A percentile compares a stretch with the other conserved stretches of the same genome.
Evolutionary conservation across 2,888 invertebrate genomes (phyloP).

Genomic region (Drosophila trichaetosa): DNA sequence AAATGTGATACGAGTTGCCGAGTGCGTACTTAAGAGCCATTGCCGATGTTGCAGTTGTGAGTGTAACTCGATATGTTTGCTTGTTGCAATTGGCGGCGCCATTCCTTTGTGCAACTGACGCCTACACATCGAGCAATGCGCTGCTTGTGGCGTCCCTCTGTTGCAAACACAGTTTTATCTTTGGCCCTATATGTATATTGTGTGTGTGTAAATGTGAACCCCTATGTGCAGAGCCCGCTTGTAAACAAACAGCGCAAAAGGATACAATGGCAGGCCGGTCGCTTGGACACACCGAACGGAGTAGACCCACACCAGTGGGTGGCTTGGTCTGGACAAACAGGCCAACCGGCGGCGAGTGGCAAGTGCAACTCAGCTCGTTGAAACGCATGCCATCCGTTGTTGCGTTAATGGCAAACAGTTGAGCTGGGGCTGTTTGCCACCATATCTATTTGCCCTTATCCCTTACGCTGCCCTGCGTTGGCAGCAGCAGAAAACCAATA

Average conservation of each 20-base stretch:
- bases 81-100: conserved; percentile 60
- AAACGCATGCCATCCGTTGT: conserved; percentile 60
- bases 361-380: conserved; percentile 55
- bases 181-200: conserved; percentile 31
- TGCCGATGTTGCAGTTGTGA: conserved; percentile 2
- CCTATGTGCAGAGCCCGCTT: conserved; percentile 41
- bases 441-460: conserved; percentile 8
- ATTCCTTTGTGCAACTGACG: conserved; percentile 64
- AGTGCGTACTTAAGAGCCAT: conserved; percentile 36
- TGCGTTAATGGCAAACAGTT: conserved; percentile 53
- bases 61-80: conserved; percentile 62
- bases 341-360: conserved; percentile 45
- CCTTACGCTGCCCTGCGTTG: neutral
- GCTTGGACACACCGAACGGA: conserved; percentile 67
- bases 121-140: conserved; percentile 52
- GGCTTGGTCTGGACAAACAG: conserved; percentile 50
- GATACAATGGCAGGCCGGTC: conserved; percentile 52
- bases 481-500: conserved; percentile 64
- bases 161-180: conserved; percentile 53
- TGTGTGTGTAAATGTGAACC: conserved; percentile 3
- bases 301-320: conserved; percentile 28
- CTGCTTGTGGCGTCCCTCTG: conserved; percentile 20
- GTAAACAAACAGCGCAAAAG: conserved; percentile 56
- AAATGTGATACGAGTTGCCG: conserved; percentile 56
- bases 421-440: neutral